Percentiles rank a stretch among this genome's conserved stretches.
These are phyloP conservation scores for Ceryle rudis DNA, from an alignment of 2,797 vertebrate genomes.

Conservation along the genomic window DNA sequence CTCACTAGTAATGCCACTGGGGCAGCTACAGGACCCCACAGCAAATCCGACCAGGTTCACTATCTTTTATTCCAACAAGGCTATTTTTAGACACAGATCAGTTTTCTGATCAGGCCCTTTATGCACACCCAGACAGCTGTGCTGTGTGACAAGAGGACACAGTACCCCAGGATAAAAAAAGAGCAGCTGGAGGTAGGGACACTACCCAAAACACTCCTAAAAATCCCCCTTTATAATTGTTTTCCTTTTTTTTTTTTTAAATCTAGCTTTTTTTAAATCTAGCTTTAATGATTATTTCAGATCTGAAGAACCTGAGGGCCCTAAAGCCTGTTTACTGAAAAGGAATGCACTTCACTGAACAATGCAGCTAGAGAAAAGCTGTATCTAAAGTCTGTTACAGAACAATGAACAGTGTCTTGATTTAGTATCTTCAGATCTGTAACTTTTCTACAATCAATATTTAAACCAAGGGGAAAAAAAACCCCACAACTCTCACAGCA, in stretches of 20 bases:
- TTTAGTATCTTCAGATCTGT: not conserved
- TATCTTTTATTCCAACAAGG: not conserved
- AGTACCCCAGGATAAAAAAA: not conserved
- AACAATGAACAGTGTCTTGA: not conserved
- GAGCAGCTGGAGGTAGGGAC: not conserved
- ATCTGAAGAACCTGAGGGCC: not conserved
- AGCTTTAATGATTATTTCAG: not conserved
- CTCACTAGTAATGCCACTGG: not conserved
- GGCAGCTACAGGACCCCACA: not conserved
- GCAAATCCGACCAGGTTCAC: not conserved
- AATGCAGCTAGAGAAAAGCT: not conserved
- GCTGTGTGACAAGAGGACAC: not conserved
- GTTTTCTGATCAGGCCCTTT: not conserved
- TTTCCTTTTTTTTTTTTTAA: not conserved
- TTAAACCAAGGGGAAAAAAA: not conserved
- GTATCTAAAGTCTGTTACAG: not conserved
- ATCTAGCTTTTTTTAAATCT: not conserved
- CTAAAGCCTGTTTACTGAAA: not conserved
- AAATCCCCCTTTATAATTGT: not conserved
- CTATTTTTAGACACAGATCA: slow-evolving; percentile 14
- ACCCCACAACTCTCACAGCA: not conserved
- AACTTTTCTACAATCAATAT: not conserved
- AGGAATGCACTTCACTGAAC: not conserved
- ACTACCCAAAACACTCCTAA: not conserved
- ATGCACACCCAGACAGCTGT: not conserved